Percentiles rank a stretch among this genome's conserved stretches.
phyloP scores from a whole-genome alignment of 2,797 vertebrate species.

The Poecilia wingei region DNA sequence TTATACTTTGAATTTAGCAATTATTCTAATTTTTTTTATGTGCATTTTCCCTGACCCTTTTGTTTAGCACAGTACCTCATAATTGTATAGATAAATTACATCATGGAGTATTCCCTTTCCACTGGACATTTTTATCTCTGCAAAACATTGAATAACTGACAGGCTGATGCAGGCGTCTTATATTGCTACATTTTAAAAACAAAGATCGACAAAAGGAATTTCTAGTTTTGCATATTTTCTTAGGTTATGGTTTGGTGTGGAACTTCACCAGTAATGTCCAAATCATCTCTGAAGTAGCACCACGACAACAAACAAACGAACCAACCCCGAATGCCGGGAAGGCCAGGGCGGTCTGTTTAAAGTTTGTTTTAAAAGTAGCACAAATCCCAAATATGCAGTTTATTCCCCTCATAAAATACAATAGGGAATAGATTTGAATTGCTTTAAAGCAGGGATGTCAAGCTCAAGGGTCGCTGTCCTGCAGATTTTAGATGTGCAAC shows the following conservation, averaged over 20 bases:
- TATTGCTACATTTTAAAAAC: slow-evolving; percentile 79
- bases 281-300: slow-evolving; percentile 80
- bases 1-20: slow-evolving; percentile 77
- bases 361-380: slow-evolving; percentile 77
- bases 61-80: slow-evolving; percentile 84
- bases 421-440: slow-evolving; percentile 44
- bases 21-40: slow-evolving; percentile 71
- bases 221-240: slow-evolving; percentile 78
- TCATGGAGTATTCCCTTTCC: slow-evolving; percentile 80
- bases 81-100: slow-evolving; percentile 80
- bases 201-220: slow-evolving; percentile 65
- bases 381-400: slow-evolving; percentile 71
- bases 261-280: slow-evolving; percentile 72
- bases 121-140: slow-evolving; percentile 74
- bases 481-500: no score
- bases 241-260: slow-evolving; percentile 72
- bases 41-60: slow-evolving; percentile 83
- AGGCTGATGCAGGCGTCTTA: slow-evolving; percentile 72
- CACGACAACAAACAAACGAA: slow-evolving; percentile 64
- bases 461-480: no score
- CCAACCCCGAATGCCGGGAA: slow-evolving; percentile 52
- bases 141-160: slow-evolving; percentile 78
- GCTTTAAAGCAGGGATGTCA: slow-evolving; percentile 41
- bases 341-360: slow-evolving; percentile 63
- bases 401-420: slow-evolving; percentile 71